Base-by-base conservation (phyloP, 1,140 invertebrate genomes). In the Oscheius sp. region DNA sequence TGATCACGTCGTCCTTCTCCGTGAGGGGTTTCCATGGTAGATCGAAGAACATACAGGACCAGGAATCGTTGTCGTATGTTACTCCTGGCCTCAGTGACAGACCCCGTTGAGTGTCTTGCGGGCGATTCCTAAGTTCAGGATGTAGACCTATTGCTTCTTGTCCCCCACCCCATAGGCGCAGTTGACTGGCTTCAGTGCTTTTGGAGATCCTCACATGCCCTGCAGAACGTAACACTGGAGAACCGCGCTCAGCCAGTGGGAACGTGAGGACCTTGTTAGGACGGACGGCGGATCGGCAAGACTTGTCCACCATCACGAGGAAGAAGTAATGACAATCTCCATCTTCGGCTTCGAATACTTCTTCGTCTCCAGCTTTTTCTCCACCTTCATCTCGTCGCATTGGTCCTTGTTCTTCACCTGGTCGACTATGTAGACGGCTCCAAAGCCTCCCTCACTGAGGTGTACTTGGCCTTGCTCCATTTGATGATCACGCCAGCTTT, bases 121-220 rank as follows among this genome's bases (percentile, higher is more conserved):
- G 10, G 69, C 68, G 32, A 76, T 73, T 18, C 74, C 74, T 15
- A 76, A 76, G 45, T 76, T 70, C 15, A 76, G 63, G 52, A 76
- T 74, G 45, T 76, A 76, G 38, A 75, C 72, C 35, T 49, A 10
- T 18, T 55, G 61, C n/a, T 32, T 55, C 49, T 46, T 66, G 7
- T 76, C 71, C 23, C 32, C 52, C 23, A 77, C 29, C 15, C 68
- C 76, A 46, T 68, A 70, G 0, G 77, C 68, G 61, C 77, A 78
- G 46, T 78, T 78, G 10, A 66, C 73, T 10, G 77, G 77, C 36
- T 79, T 79, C 42, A 79, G 58, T 62, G 36, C 26, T 77, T 80
- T 35, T 79, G 78, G 4, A 79, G 28, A 62, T 79, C 78, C 36
- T 79, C 78, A 29, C 80, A 62, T 20, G 78, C 78, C 63, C 79